Conservation (phyloP, 2,113 vertebrate species). For the Hippocampus zosterae region DNA sequence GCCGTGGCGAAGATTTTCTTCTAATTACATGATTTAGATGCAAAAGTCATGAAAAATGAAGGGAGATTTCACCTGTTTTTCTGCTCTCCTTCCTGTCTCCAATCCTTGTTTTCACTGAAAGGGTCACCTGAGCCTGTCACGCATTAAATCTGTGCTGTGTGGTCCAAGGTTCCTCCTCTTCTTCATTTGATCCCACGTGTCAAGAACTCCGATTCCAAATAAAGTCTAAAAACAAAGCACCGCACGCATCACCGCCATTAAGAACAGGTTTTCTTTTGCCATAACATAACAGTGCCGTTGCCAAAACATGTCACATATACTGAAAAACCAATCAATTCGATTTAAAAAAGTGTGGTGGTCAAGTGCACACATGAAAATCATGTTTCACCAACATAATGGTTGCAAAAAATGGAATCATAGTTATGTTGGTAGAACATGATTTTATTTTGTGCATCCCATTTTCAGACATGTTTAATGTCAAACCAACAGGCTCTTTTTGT, state of each 20-base stretch:
- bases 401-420: too few species aligned
- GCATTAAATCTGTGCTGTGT: constrained; percentile 74
- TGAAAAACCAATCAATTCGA: too few species aligned
- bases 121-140: not conserved
- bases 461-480: too few species aligned
- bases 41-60: not conserved
- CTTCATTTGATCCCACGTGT: constrained; percentile 57
- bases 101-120: constrained; percentile 16
- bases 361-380: too few species aligned
- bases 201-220: constrained; percentile 61
- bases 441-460: too few species aligned
- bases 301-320: not conserved
- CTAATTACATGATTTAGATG: constrained; percentile 71
- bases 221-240: constrained; percentile 54
- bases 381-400: too few species aligned
- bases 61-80: constrained; percentile 21
- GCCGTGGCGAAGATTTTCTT: constrained; percentile 84
- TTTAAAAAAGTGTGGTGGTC: too few species aligned
- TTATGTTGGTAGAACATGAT: too few species aligned
- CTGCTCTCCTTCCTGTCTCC: constrained; percentile 16
- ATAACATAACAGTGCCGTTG: constrained; percentile 24
- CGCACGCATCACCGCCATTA: constrained; percentile 49
- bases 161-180: constrained; percentile 38
- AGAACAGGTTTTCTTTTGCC: constrained; percentile 34
- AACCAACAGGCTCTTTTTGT: too few species aligned